Conservation (phyloP, 2,797 vertebrate species). For the Helarctos malayanus region DNA sequence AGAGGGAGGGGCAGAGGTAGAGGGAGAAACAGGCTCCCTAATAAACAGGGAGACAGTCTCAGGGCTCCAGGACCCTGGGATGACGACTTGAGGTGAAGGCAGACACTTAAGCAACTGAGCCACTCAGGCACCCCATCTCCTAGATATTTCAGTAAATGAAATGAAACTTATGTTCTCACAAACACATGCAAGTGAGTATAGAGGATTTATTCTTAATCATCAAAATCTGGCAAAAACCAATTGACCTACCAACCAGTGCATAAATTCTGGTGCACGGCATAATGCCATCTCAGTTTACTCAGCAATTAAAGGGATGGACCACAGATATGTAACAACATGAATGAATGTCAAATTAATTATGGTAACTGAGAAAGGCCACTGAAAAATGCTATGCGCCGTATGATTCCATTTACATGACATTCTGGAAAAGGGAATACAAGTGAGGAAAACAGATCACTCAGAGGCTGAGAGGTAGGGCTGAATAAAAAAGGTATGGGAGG, state of each 20-base stretch:
- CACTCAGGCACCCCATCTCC: not conserved
- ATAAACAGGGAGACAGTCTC: no score
- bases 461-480: not conserved
- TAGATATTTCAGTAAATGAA: not conserved
- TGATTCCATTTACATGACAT: not conserved
- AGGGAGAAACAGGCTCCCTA: no score
- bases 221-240: constrained; percentile 7
- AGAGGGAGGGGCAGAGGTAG: no score
- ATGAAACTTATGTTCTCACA: not conserved
- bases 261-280: not conserved
- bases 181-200: not conserved
- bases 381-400: not conserved
- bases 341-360: not conserved
- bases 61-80: not conserved
- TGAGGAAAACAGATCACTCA: not conserved
- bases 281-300: not conserved
- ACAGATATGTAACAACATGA: not conserved
- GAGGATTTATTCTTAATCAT: not conserved
- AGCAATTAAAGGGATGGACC: not conserved
- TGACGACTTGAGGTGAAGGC: not conserved
- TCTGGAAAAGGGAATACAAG: not conserved
- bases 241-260: not conserved
- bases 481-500: not conserved
- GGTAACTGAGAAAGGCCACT: not conserved
- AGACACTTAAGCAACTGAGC: not conserved